Conservation (phyloP, 1,140 invertebrate species). For the Drosophila ogumai region DNA sequence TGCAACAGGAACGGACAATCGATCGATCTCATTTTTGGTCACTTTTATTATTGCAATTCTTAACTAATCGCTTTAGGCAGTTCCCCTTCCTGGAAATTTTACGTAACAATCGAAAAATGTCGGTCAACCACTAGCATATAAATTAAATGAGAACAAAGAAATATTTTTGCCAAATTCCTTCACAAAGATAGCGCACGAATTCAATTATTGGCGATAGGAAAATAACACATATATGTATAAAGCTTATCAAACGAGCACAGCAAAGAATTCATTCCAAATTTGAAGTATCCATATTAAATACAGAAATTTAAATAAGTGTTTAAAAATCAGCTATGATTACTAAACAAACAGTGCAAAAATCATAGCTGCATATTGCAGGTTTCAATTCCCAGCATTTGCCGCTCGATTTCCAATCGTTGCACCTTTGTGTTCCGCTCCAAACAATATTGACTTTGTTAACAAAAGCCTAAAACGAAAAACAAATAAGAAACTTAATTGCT, state of each 20-base stretch:
- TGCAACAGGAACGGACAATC: conserved; percentile 3
- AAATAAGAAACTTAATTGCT: conserved; percentile 70
- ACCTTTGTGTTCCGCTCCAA: conserved; percentile 32
- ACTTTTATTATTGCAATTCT: conserved; percentile 40
- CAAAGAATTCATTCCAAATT: background rate
- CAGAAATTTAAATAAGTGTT: background rate
- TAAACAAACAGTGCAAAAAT: background rate
- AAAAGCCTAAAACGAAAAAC: conserved; percentile 45
- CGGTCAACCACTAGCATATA: conserved; percentile 24
- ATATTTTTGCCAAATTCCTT: conserved; percentile 5
- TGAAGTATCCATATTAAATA: background rate
- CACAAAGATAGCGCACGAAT: conserved; percentile 28
- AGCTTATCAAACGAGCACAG: conserved; percentile 8
- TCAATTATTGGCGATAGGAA: conserved; percentile 12
- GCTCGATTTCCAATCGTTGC: conserved; percentile 1
- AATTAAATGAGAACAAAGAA: conserved; percentile 34
- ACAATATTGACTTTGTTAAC: conserved; percentile 56
- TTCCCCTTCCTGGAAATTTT: conserved; percentile 7
- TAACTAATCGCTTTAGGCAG: conserved; percentile 19
- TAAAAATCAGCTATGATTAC: background rate
- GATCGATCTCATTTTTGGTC: conserved; percentile 53
- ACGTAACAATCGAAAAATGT: conserved; percentile 12
- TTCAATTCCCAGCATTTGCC: background rate
- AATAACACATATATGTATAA: background rate
- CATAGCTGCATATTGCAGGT: background rate